A percentile compares a stretch with the other conserved stretches of the same genome.
Evolutionary conservation across 2,797 vertebrate genomes (phyloP).

Genomic region (Myotis daubentonii): DNA sequence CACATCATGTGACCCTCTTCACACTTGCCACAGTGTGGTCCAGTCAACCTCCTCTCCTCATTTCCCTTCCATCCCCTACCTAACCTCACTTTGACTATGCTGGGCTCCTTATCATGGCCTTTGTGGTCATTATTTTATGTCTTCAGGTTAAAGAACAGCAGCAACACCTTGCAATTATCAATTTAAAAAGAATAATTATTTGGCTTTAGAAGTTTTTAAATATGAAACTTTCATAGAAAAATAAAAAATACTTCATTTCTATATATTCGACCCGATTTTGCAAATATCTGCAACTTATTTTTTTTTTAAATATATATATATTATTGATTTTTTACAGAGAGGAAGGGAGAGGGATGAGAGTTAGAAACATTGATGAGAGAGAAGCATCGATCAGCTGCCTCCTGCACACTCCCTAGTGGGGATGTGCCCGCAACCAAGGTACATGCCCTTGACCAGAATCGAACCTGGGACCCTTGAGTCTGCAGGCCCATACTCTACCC

Average conservation of each 20-base stretch:
- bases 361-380: too few relatives aligned
- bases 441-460: too few relatives aligned
- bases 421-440: too few relatives aligned
- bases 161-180: neutral
- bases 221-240: neutral
- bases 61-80: neutral
- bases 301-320: too few relatives aligned
- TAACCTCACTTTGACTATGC: neutral
- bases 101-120: neutral
- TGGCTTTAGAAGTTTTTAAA: neutral
- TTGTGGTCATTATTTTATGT: neutral
- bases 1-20: neutral
- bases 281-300: neutral
- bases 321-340: too few relatives aligned
- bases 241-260: neutral
- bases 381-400: too few relatives aligned
- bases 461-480: too few relatives aligned
- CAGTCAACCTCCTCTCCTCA: accelerated
- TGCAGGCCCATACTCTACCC: too few relatives aligned
- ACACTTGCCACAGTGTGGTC: neutral
- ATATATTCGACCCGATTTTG: neutral
- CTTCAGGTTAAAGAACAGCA: neutral
- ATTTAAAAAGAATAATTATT: neutral
- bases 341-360: too few relatives aligned
- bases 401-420: too few relatives aligned